Conservation (phyloP, 1,140 invertebrate genomes). For the Bombus waltoni region DNA sequence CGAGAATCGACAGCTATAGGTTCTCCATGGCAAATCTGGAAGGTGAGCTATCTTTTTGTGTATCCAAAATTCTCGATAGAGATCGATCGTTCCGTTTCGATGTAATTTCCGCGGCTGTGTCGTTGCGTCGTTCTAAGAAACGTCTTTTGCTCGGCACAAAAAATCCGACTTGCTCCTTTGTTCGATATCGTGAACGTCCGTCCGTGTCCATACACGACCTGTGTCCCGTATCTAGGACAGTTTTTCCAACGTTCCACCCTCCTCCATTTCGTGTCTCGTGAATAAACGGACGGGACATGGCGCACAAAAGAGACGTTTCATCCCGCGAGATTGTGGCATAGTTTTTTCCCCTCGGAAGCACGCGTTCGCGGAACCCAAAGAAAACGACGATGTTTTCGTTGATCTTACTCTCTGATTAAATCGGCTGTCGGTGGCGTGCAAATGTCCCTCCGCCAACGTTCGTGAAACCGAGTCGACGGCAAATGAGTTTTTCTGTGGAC, state of each 20-base stretch:
- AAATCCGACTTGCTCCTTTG: slow-evolving; percentile 23
- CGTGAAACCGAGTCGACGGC: background rate
- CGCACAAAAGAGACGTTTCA: slow-evolving; percentile 30
- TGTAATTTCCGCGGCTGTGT: slow-evolving; percentile 32
- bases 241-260: slow-evolving; percentile 20
- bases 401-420: background rate
- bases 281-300: slow-evolving; percentile 20
- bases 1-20: slow-evolving; percentile 92
- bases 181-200: slow-evolving; percentile 2
- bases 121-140: slow-evolving; percentile 16
- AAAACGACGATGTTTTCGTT: background rate
- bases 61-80: too few relatives aligned
- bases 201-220: background rate
- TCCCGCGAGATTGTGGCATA: slow-evolving; percentile 21
- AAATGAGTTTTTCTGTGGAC: slow-evolving; percentile 38
- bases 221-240: slow-evolving; percentile 32
- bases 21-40: slow-evolving; percentile 97
- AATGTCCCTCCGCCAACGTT: background rate
- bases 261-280: background rate
- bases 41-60: slow-evolving; percentile 80
- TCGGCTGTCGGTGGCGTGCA: background rate
- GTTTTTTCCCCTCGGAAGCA: background rate
- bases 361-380: background rate
- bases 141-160: background rate
- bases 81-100: background rate